These are phyloP conservation scores for Drosophila athabasca DNA, from an alignment of 1,140 invertebrate genomes.

Conservation along the genomic window DNA sequence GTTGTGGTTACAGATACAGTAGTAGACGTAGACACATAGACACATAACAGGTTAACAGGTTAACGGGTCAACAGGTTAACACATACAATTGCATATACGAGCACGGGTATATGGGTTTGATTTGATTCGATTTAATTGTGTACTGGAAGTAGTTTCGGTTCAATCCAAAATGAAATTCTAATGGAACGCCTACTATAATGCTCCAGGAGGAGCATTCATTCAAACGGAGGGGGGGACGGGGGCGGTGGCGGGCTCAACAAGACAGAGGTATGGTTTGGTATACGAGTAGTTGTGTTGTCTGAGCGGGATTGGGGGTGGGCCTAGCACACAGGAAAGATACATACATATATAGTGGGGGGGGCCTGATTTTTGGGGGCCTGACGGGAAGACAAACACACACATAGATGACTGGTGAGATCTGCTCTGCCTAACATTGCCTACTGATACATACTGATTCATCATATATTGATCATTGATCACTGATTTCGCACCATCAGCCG, in stretches of 20 bases:
- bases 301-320: background rate
- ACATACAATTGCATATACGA: slow-evolving; percentile 41
- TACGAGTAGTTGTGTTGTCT: background rate
- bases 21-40: slow-evolving; percentile 45
- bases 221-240: background rate
- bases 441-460: too few species aligned
- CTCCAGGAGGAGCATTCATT: background rate
- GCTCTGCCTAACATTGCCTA: slow-evolving; percentile 26
- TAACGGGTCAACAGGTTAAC: slow-evolving; percentile 32
- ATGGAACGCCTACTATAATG: slow-evolving; percentile 11
- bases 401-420: slow-evolving; percentile 15
- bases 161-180: slow-evolving; percentile 32
- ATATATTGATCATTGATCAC: slow-evolving; percentile 19
- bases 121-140: slow-evolving; percentile 12
- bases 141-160: slow-evolving; percentile 48
- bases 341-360: too few species aligned
- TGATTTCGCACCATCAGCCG: slow-evolving; percentile 54
- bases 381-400: slow-evolving; percentile 7
- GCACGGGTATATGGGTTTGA: slow-evolving; percentile 17
- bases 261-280: too few species aligned
- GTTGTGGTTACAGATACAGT: slow-evolving; percentile 1
- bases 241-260: too few species aligned
- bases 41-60: slow-evolving; percentile 42
- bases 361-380: background rate
- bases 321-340: background rate